A percentile compares a stretch with the other conserved stretches of the same genome.
These are phyloP conservation scores for Nezara viridula DNA, from an alignment of 2,888 invertebrate genomes.

Conservation along the genomic window DNA sequence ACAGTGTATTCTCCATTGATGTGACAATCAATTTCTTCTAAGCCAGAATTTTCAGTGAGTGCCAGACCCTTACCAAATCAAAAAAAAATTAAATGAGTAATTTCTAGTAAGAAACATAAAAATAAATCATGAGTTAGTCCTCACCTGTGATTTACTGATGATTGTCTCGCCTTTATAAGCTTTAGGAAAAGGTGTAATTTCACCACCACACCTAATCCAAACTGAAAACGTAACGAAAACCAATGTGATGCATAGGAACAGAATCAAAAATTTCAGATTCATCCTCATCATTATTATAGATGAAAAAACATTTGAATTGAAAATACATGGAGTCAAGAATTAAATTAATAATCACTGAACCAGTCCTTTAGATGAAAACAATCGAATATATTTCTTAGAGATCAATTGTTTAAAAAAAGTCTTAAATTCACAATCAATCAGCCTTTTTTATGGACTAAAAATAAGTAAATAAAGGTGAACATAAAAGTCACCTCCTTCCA, in stretches of 20 bases:
- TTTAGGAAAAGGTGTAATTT: conserved; percentile 66
- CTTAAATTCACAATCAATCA: background rate
- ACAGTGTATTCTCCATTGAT: conserved; percentile 91
- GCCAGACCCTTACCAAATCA: conserved; percentile 61
- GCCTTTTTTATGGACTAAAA: background rate
- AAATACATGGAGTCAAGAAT: conserved; percentile 7
- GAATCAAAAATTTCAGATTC: conserved; percentile 77
- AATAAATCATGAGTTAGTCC: background rate
- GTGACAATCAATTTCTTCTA: conserved; percentile 85
- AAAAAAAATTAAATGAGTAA: conserved; percentile 17
- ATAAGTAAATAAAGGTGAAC: background rate
- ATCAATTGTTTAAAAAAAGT: background rate
- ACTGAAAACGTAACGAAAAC: conserved; percentile 79
- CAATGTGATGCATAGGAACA: conserved; percentile 76
- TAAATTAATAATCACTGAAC: background rate
- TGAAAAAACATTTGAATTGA: background rate
- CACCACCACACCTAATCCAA: conserved; percentile 83
- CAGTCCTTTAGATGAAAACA: background rate
- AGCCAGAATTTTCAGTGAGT: conserved; percentile 68
- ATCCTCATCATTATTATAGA: conserved; percentile 61
- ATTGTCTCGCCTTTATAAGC: conserved; percentile 61
- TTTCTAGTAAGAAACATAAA: background rate
- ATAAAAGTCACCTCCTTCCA: background rate
- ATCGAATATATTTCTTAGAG: background rate
- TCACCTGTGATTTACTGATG: conserved; percentile 60